A percentile compares a stretch with the other conserved stretches of the same genome.
Conservation (phyloP, 2,888 invertebrate species). For the Blastobasis lacticolella region DNA sequence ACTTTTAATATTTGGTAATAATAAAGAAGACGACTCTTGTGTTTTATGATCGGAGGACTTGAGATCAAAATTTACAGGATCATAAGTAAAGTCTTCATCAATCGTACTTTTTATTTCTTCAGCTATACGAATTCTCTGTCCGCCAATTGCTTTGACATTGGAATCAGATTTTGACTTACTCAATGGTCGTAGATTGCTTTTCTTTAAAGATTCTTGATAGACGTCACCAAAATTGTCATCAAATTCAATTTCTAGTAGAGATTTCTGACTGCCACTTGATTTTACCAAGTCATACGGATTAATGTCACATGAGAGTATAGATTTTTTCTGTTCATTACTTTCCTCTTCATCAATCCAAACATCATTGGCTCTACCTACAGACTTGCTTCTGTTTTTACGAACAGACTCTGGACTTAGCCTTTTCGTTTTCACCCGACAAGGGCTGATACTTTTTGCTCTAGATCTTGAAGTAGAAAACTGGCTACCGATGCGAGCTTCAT, state of each 20-base stretch:
- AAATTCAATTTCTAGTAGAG: slow-evolving; percentile 66
- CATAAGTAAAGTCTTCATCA: slow-evolving; percentile 59
- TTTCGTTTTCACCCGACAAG: slow-evolving; percentile 71
- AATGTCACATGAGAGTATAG: slow-evolving; percentile 87
- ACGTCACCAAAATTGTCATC: slow-evolving; percentile 67
- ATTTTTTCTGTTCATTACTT: slow-evolving; percentile 68
- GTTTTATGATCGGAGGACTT: slow-evolving; percentile 53
- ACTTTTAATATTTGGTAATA: slow-evolving; percentile 63
- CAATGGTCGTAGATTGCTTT: slow-evolving; percentile 36
- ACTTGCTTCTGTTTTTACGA: slow-evolving; percentile 60
- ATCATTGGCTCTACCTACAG: slow-evolving; percentile 64
- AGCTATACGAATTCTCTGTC: slow-evolving; percentile 79
- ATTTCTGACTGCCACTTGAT: slow-evolving; percentile 57
- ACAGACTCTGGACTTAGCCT: slow-evolving; percentile 60
- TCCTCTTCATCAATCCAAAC: slow-evolving; percentile 60
- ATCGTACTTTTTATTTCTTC: slow-evolving; percentile 59
- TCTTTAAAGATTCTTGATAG: slow-evolving; percentile 52
- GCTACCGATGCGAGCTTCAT: slow-evolving; percentile 69
- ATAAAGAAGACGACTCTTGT: slow-evolving; percentile 40
- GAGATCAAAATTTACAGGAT: slow-evolving; percentile 66
- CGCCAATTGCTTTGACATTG: slow-evolving; percentile 78
- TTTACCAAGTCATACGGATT: slow-evolving; percentile 89
- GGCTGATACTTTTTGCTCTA: slow-evolving; percentile 73
- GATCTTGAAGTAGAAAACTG: slow-evolving; percentile 65
- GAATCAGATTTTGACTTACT: slow-evolving; percentile 58